A percentile compares a stretch with the other conserved stretches of the same genome.
phyloP scores from a whole-genome alignment of 2,797 vertebrate genomes.

The Onychomys arenicola region DNA sequence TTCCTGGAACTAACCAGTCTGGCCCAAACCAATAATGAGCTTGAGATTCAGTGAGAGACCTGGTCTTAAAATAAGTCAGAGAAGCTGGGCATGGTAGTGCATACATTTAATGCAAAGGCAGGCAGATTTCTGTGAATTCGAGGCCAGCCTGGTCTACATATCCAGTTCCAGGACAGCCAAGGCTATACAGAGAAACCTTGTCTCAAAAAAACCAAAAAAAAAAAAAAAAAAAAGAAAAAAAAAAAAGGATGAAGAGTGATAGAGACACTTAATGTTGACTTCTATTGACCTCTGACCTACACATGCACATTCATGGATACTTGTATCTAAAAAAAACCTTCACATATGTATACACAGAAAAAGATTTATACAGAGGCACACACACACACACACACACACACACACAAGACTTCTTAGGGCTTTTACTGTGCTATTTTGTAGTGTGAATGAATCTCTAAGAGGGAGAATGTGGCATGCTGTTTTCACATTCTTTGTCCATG shows the following conservation, averaged over 20 bases:
- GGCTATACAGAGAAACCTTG: too few species aligned
- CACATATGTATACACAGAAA: background rate
- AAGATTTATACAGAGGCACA: background rate
- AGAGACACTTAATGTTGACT: background rate
- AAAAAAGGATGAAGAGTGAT: background rate
- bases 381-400: background rate
- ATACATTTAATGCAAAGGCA: too few species aligned
- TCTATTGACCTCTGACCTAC: background rate
- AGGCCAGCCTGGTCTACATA: too few species aligned
- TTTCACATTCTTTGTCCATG: background rate
- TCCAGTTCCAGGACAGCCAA: too few species aligned
- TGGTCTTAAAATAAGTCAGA: background rate
- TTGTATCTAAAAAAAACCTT: background rate
- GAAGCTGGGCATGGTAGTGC: too few species aligned
- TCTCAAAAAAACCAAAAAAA: too few species aligned
- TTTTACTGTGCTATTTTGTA: constrained; percentile 6
- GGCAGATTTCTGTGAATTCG: too few species aligned
- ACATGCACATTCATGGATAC: background rate
- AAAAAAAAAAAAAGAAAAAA: too few species aligned
- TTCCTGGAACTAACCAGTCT: too few species aligned
- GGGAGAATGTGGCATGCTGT: background rate
- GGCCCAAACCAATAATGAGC: background rate
- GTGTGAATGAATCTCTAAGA: background rate
- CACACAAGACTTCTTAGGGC: background rate
- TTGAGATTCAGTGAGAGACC: background rate